phyloP scores from a whole-genome alignment of 1,140 invertebrate genomes.

The Drosophila carrolli region DNA sequence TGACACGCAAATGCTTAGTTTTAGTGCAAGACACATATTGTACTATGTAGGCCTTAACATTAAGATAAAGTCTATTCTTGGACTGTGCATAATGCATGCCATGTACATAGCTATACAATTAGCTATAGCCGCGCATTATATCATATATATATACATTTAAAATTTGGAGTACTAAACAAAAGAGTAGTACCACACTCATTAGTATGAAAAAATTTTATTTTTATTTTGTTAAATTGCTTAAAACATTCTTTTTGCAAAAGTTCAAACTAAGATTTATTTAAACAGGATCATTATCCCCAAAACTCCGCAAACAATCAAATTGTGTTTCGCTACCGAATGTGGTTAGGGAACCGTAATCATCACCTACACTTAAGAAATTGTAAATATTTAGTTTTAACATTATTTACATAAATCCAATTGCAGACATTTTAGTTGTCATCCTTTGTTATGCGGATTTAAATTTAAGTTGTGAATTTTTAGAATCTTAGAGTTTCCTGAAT shows the following conservation, averaged over 20 bases:
- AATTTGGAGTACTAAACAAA: constrained; percentile 22
- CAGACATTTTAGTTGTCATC: constrained; percentile 16
- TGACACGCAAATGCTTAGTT: constrained; percentile 40
- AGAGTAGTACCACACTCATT: constrained; percentile 12
- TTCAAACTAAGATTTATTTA: constrained; percentile 24
- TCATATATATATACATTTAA: constrained; percentile 7
- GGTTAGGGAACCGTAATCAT: constrained; percentile 15
- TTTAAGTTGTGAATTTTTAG: constrained; percentile 36
- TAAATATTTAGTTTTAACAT: constrained; percentile 32
- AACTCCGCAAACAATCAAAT: constrained; percentile 36
- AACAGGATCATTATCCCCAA: neutral
- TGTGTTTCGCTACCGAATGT: constrained; percentile 16
- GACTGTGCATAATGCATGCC: constrained; percentile 37
- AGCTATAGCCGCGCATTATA: constrained; percentile 43
- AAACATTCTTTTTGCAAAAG: constrained; percentile 33
- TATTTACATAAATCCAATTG: constrained; percentile 19
- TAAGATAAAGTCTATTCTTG: constrained; percentile 30
- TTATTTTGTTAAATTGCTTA: constrained; percentile 19
- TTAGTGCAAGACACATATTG: constrained; percentile 42
- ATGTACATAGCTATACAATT: constrained; percentile 43
- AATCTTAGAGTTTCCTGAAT: constrained; percentile 42
- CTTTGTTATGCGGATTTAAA: constrained; percentile 22
- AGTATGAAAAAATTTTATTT: neutral
- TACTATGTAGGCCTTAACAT: constrained; percentile 35
- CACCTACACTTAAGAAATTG: constrained; percentile 17